These are phyloP conservation scores for Cephalopholis sonnerati DNA, from an alignment of 2,113 vertebrate genomes.

Conservation along the genomic window DNA sequence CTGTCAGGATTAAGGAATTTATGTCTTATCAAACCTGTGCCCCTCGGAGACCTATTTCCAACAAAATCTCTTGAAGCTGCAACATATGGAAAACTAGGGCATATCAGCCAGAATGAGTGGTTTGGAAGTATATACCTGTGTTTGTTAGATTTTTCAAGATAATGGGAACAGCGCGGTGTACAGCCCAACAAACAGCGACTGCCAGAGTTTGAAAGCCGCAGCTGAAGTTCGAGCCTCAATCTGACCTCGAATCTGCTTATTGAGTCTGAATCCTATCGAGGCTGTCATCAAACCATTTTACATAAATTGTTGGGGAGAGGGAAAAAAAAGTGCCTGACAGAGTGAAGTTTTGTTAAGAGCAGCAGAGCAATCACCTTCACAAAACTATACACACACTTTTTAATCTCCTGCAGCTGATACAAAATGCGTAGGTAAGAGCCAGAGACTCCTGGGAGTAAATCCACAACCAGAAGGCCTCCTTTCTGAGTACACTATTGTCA, in stretches of 20 bases:
- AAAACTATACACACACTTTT: conserved; percentile 23
- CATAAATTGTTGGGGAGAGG: neutral
- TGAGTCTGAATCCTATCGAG: conserved; percentile 7
- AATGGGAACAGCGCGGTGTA: conserved; percentile 25
- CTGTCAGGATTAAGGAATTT: conserved; percentile 82
- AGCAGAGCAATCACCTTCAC: conserved; percentile 1
- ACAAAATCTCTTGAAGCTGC: conserved; percentile 53
- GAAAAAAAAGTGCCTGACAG: neutral
- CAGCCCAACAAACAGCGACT: conserved; percentile 23
- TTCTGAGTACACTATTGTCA: conserved; percentile 2
- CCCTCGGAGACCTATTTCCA: conserved; percentile 62
- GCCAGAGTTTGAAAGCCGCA: neutral
- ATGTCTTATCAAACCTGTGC: conserved; percentile 75
- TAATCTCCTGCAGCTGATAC: conserved; percentile 15
- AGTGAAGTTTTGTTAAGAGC: neutral
- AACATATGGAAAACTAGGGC: conserved; percentile 63
- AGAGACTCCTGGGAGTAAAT: conserved; percentile 12
- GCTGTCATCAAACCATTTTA: neutral
- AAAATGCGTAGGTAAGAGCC: conserved; percentile 12
- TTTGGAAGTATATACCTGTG: conserved; percentile 24
- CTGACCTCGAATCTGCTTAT: conserved; percentile 15
- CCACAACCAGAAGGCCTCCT: neutral
- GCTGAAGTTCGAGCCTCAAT: neutral
- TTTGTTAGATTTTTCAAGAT: conserved; percentile 52
- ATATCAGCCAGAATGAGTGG: conserved; percentile 42